Conservation (phyloP, 2,113 vertebrate species). For the Hiodon tergisus region DNA sequence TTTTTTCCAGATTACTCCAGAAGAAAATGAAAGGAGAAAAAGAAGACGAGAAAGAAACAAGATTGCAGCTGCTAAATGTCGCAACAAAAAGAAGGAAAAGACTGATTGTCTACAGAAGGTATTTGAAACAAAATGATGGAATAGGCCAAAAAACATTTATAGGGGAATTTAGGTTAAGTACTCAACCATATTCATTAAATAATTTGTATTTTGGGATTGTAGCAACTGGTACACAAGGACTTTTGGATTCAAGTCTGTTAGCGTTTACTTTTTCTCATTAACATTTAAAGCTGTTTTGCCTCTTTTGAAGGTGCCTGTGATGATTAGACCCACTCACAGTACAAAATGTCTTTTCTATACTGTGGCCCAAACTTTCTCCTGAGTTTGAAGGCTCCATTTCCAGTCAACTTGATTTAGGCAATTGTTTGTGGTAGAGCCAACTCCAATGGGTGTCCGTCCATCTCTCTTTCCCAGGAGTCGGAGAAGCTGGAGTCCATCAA, state of each 20-base stretch:
- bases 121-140: conserved; percentile 32
- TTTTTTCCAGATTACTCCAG: conserved; percentile 55
- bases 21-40: conserved; percentile 84
- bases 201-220: too few species aligned
- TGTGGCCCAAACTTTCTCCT: too few species aligned
- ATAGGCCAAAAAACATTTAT: too few species aligned
- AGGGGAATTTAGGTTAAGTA: too few species aligned
- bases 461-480: conserved; percentile 70
- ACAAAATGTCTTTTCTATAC: too few species aligned
- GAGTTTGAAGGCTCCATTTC: not conserved
- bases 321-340: too few species aligned
- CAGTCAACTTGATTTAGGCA: not conserved
- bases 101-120: conserved; percentile 90
- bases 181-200: too few species aligned
- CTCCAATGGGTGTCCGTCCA: not conserved
- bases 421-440: not conserved
- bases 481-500: conserved; percentile 95
- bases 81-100: conserved; percentile 97
- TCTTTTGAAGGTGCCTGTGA: too few species aligned
- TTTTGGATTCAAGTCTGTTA: too few species aligned
- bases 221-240: too few species aligned
- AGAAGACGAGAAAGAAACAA: conserved; percentile 92
- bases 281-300: too few species aligned
- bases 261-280: too few species aligned
- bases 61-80: conserved; percentile 89